A percentile compares a stretch with the other conserved stretches of the same genome.
Evolutionary conservation across 2,888 invertebrate genomes (phyloP).

Genomic region (Gnatocerus cornutus): DNA sequence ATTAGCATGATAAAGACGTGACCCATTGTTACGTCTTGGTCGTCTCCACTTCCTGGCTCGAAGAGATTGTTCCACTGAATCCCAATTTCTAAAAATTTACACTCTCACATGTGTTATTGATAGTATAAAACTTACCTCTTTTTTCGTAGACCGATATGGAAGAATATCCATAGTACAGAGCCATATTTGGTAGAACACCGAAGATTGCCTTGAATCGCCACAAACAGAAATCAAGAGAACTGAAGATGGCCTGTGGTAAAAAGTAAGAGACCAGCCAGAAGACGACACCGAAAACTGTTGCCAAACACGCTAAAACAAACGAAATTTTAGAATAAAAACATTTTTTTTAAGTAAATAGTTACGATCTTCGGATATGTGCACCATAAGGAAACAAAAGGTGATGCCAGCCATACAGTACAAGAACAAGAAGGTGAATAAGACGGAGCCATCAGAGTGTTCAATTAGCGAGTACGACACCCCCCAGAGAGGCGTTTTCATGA

Average conservation of each 20-base stretch:
- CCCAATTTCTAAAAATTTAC: constrained; percentile 67
- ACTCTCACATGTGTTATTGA: neutral
- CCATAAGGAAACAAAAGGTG: constrained; percentile 84
- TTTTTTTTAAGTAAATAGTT: too few species aligned
- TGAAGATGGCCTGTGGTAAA: constrained; percentile 60
- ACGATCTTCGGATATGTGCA: constrained; percentile 60
- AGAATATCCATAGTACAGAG: constrained; percentile 64
- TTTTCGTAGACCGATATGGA: constrained; percentile 65
- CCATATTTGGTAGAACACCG: constrained; percentile 66
- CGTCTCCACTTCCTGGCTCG: constrained; percentile 62
- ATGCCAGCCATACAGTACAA: constrained; percentile 82
- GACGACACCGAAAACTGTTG: constrained; percentile 64
- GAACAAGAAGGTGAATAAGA: constrained; percentile 81
- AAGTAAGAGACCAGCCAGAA: constrained; percentile 66
- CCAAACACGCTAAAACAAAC: constrained; percentile 50
- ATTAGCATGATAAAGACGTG: constrained; percentile 72
- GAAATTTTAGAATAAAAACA: too few species aligned
- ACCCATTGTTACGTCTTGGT: constrained; percentile 65
- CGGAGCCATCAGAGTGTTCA: constrained; percentile 77
- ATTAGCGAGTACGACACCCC: constrained; percentile 76
- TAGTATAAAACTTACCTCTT: constrained; percentile 60
- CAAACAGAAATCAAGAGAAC: constrained; percentile 46
- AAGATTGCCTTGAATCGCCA: constrained; percentile 58
- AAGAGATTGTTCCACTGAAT: constrained; percentile 72
- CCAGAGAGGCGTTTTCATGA: constrained; percentile 75